Base-by-base conservation (phyloP, 2,113 vertebrate species). In the Cichladusa arquata region DNA sequence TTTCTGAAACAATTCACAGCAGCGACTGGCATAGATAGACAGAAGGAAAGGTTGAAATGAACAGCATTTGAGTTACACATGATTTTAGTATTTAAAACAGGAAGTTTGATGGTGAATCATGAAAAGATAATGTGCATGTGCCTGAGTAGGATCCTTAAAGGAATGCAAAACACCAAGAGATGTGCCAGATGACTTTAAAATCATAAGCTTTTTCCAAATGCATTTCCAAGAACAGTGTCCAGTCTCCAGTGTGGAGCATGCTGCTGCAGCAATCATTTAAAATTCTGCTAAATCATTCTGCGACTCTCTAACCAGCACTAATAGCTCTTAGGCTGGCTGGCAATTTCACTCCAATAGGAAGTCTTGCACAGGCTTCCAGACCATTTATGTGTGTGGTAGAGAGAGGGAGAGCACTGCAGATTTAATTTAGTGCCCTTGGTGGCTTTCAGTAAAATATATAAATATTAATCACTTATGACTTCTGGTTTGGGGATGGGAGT, bases 261-360 rank as follows among this genome's bases (percentile, higher is more conserved):
- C 61, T 90, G 76, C 93, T 65, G 82, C 72, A 78, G 69, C 90
- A 93, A 34, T 67, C 60, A 50, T 86, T 96, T 94, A 57, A 92
- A 96, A 92, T 96, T 93, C 82, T 96, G 95, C 93, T 95, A 96
- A 94, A 97, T 94, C 93, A 96, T 93, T 94, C 90, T 86, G 94
- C 0, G 1, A 50, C 76, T 96, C 92, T 94, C 83, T 92, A 92
- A 94, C 67, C 92, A 84, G 53, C 76, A 84, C 88, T 95, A 96
- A 96, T 88, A 96, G 88, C 92, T 95, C 92, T 95, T 86, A 93
- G 83, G 64, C 79, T 95, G 86, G n/a, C 88, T 93, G 82, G 86
- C 72, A 95, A 84, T 93, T 74, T 96, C 76, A 84, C 62, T 50
- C 38, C 86, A 60, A 91, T 84, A 90, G 83, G 57, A 92, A 95